phyloP scores from a whole-genome alignment of 2,113 vertebrate genomes.

The Larimichthys polyactis region DNA sequence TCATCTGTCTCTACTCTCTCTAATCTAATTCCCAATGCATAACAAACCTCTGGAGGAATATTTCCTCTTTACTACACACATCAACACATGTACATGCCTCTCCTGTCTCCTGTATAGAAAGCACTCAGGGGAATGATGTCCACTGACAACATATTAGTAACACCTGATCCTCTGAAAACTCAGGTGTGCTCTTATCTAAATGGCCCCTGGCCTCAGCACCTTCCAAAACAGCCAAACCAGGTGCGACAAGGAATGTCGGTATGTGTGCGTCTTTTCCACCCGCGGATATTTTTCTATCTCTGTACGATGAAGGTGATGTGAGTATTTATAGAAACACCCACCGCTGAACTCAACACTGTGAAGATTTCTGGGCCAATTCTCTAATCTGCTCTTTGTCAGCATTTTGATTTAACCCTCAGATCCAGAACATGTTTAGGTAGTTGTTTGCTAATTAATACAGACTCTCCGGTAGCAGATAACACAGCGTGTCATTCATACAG shows the following conservation, averaged over 20 bases:
- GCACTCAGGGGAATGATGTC: conserved; percentile 26
- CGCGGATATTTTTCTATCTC: conserved; percentile 12
- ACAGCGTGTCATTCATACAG: conserved; percentile 60
- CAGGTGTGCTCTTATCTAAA: conserved; percentile 57
- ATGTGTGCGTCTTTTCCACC: conserved; percentile 13
- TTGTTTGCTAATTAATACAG: conserved; percentile 71
- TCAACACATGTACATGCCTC: not conserved
- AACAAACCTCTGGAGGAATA: not conserved
- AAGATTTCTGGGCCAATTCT: conserved; percentile 56
- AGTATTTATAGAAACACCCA: conserved; percentile 63
- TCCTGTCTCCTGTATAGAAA: conserved; percentile 16
- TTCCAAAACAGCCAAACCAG: conserved; percentile 35
- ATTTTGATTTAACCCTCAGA: conserved; percentile 71
- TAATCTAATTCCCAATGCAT: not conserved
- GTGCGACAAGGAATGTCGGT: conserved; percentile 5
- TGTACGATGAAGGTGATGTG: conserved; percentile 11
- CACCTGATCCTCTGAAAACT: conserved; percentile 67
- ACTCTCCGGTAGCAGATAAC: conserved; percentile 58
- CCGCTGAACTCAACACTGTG: conserved; percentile 40
- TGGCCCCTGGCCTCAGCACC: conserved; percentile 32
- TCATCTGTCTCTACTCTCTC: not conserved
- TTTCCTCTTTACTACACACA: not conserved
- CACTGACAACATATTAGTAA: conserved; percentile 45
- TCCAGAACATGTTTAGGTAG: conserved; percentile 57
- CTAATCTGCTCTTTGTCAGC: conserved; percentile 68